phyloP scores from a whole-genome alignment of 2,888 invertebrate species.

The Zhuqinia jingwanae region DNA sequence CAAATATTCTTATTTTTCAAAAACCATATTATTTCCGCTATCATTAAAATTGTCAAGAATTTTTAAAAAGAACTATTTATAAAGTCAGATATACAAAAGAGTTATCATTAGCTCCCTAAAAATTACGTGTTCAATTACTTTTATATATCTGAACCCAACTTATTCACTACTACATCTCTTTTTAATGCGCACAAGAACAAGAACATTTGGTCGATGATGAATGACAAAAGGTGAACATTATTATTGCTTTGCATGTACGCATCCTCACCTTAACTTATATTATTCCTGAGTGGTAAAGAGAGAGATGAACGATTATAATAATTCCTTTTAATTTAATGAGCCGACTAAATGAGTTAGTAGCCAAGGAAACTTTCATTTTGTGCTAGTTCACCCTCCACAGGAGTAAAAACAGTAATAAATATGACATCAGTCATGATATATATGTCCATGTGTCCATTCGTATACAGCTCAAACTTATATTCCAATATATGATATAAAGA shows the following conservation, averaged over 20 bases:
- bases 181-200: not conserved
- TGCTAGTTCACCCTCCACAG: slow-evolving; percentile 19
- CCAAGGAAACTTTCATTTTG: not conserved
- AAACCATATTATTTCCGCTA: not conserved
- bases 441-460: not conserved
- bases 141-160: not conserved
- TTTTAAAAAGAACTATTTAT: no score
- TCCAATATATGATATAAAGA: not conserved
- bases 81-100: no score
- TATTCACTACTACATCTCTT: not conserved
- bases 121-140: not conserved
- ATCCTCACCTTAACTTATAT: not conserved
- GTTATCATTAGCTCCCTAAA: no score
- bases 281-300: slow-evolving; percentile 33
- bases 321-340: slow-evolving; percentile 45
- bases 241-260: slow-evolving; percentile 11
- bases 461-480: not conserved
- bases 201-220: slow-evolving; percentile 31
- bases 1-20: not conserved
- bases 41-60: not conserved
- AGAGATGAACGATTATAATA: slow-evolving; percentile 35
- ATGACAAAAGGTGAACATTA: not conserved
- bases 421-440: not conserved
- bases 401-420: no score
- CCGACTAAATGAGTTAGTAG: slow-evolving; percentile 35